Percentiles rank a stretch among this genome's conserved stretches.
phyloP scores from a whole-genome alignment of 2,888 invertebrate species.

The Smittia aterrima region DNA sequence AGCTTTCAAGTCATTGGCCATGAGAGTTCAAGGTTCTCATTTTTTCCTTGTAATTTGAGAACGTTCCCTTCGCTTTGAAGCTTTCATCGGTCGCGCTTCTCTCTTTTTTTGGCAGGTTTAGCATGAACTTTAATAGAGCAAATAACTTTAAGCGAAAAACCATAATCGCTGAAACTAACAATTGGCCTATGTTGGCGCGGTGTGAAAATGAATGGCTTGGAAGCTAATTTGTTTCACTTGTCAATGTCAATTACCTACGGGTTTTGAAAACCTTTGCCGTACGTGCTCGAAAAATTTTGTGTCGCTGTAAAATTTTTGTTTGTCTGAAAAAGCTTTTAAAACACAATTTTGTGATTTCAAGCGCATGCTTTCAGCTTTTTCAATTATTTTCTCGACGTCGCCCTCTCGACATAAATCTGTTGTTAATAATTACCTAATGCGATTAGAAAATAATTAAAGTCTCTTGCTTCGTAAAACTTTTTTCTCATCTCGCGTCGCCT shows the following conservation, averaged over 20 bases:
- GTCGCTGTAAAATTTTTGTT: neutral
- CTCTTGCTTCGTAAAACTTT: neutral
- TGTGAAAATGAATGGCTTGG: neutral
- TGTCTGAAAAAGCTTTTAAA: neutral
- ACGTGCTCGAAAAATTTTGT: neutral
- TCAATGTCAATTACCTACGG: neutral
- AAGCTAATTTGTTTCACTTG: constrained; percentile 28
- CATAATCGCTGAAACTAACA: neutral
- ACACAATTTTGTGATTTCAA: neutral
- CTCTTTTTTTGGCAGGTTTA: too few species aligned
- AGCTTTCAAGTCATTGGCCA: too few species aligned
- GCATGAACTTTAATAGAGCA: too few species aligned
- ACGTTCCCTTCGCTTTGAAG: too few species aligned
- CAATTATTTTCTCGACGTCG: neutral
- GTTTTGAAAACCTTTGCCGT: neutral
- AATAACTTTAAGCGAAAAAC: neutral
- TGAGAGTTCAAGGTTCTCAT: too few species aligned
- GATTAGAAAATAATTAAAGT: constrained; percentile 39
- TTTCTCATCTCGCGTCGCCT: neutral
- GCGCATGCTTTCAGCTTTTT: neutral
- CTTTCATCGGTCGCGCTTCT: too few species aligned
- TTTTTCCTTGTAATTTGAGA: too few species aligned
- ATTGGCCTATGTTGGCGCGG: neutral
- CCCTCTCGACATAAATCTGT: constrained; percentile 27
- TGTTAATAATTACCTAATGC: constrained; percentile 38